Conservation (phyloP, 2,113 vertebrate genomes). For the Ploceus nigricollis region DNA sequence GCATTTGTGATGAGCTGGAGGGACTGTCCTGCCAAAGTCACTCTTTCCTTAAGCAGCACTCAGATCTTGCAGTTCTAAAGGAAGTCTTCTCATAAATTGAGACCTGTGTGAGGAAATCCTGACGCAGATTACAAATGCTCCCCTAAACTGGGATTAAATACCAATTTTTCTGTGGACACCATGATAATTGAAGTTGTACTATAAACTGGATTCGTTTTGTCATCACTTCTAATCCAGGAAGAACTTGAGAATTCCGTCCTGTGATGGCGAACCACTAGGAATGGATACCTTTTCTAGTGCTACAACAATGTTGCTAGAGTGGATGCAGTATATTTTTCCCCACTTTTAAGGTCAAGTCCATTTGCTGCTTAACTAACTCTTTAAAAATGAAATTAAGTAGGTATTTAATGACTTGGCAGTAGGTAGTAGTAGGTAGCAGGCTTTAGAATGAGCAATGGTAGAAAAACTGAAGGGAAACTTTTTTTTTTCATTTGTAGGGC, state of each 20-base stretch:
- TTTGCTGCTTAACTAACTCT: neutral
- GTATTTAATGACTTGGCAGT: neutral
- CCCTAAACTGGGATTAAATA: neutral
- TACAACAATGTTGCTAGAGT: neutral
- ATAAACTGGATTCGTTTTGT: neutral
- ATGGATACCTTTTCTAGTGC: neutral
- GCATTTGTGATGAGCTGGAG: neutral
- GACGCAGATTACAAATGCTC: neutral
- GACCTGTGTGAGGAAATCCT: neutral
- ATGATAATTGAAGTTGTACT: neutral
- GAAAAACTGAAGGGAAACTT: neutral
- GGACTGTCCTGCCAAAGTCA: neutral
- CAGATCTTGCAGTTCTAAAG: neutral
- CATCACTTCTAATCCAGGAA: neutral
- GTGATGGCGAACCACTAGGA: neutral
- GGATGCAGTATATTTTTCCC: neutral
- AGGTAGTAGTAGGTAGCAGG: neutral
- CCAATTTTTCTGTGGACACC: neutral
- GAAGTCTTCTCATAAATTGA: neutral
- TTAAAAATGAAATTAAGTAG: neutral
- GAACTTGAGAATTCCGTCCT: neutral
- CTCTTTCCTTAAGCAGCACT: neutral
- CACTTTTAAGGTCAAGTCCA: neutral
- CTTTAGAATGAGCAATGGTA: neutral
- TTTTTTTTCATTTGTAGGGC: neutral